These are phyloP conservation scores for Drosophila colorata DNA, from an alignment of 2,888 invertebrate species.

Conservation along the genomic window DNA sequence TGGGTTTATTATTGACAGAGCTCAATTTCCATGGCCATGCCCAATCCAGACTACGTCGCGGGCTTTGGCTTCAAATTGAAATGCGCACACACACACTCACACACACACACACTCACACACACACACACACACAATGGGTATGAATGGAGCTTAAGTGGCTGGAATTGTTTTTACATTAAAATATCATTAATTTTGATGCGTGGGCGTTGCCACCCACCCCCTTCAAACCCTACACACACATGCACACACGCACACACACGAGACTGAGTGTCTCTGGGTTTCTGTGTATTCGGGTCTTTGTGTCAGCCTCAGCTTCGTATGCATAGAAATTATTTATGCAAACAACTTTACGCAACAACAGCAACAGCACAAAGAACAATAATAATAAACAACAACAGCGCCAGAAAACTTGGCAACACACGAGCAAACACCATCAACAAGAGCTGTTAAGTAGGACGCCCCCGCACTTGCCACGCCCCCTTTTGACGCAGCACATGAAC, in stretches of 20 bases:
- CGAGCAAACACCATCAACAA: slow-evolving; percentile 58
- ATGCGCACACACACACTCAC: slow-evolving; percentile 33
- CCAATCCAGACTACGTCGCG: slow-evolving; percentile 25
- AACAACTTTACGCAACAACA: slow-evolving; percentile 50
- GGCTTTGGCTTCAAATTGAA: slow-evolving; percentile 61
- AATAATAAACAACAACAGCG: slow-evolving; percentile 23
- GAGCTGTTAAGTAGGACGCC: slow-evolving; percentile 39
- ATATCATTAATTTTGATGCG: slow-evolving; percentile 77
- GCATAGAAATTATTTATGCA: slow-evolving; percentile 63
- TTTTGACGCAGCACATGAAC: slow-evolving; percentile 6
- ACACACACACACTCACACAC: slow-evolving; percentile 13
- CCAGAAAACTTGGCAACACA: slow-evolving; percentile 27
- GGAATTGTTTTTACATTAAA: slow-evolving; percentile 81
- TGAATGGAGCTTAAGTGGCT: slow-evolving; percentile 75
- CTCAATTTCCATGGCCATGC: slow-evolving; percentile 35
- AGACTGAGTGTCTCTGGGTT: background rate
- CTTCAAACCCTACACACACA: background rate
- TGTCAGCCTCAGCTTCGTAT: slow-evolving; percentile 12
- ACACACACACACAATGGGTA: slow-evolving; percentile 23
- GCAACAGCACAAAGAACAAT: slow-evolving; percentile 19
- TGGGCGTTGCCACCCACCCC: slow-evolving; percentile 17
- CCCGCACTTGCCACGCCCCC: background rate
- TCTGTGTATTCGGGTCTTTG: background rate
- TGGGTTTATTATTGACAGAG: slow-evolving; percentile 14
- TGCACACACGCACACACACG: slow-evolving; percentile 3